Evolutionary conservation across 2,888 invertebrate genomes (phyloP).

Genomic region (Neocrepidodera transversa): DNA sequence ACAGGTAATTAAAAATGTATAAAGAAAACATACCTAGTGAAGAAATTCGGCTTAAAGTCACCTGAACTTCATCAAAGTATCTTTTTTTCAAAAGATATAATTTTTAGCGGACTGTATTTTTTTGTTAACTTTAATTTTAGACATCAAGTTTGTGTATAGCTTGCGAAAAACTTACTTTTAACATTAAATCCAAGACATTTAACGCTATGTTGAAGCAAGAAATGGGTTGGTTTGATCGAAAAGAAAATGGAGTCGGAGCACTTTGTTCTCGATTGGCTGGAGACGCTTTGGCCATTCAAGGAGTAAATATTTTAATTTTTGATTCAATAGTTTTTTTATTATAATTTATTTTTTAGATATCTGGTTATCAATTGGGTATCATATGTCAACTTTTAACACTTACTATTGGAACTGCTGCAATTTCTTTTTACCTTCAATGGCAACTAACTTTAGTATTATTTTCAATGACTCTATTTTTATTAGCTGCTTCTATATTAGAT

Average conservation of each 20-base stretch:
- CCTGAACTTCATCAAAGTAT: too few relatives aligned
- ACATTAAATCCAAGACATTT: conserved; percentile 72
- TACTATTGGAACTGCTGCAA: conserved; percentile 66
- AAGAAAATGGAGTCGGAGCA: conserved; percentile 75
- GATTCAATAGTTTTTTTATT: conserved; percentile 50
- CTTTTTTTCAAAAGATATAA: too few relatives aligned
- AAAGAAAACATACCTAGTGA: too few relatives aligned
- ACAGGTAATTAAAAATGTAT: conserved; percentile 68
- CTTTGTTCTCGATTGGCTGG: conserved; percentile 77
- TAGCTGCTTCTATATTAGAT: conserved; percentile 70
- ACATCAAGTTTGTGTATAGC: conserved; percentile 73
- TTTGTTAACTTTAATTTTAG: conserved; percentile 40
- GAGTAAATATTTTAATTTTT: conserved; percentile 62
- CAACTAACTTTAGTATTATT: conserved; percentile 73
- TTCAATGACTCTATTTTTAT: conserved; percentile 74
- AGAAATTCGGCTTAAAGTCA: too few relatives aligned
- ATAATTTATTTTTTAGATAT: conserved; percentile 66
- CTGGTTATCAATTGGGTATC: conserved; percentile 67
- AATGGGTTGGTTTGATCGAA: conserved; percentile 77
- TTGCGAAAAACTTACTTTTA: conserved; percentile 79
- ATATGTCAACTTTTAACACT: conserved; percentile 75
- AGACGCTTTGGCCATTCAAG: conserved; percentile 80
- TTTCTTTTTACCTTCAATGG: conserved; percentile 74
- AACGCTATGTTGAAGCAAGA: conserved; percentile 74
- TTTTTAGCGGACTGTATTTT: too few relatives aligned